Evolutionary conservation across 1,140 invertebrate species (phyloP).

Genomic region (Drosophila mauritiana): DNA sequence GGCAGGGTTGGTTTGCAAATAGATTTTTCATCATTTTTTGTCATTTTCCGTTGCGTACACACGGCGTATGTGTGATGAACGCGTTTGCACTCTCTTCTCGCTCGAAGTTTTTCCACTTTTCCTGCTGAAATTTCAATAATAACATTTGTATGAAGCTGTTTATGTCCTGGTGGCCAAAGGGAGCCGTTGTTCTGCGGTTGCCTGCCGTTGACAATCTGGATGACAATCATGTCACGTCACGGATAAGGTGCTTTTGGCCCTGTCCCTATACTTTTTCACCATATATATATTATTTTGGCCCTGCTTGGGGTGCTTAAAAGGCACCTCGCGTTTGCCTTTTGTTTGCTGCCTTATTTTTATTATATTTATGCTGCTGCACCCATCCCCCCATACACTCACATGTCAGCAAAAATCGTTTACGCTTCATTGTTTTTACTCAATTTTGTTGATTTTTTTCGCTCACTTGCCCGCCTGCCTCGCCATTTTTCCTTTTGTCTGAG

Average conservation of each 20-base stretch:
- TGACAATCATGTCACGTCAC: conserved; percentile 78
- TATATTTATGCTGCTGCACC: conserved; percentile 55
- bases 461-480: conserved; percentile 23
- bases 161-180: conserved; percentile 49
- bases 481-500: conserved; percentile 34
- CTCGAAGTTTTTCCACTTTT: conserved; percentile 3
- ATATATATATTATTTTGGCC: conserved; percentile 51
- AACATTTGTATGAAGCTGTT: conserved; percentile 82
- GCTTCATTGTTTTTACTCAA: conserved; percentile 82
- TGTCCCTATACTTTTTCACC: conserved; percentile 11
- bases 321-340: conserved; percentile 76
- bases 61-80: conserved; percentile 69
- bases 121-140: conserved; percentile 74
- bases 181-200: conserved; percentile 45
- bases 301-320: conserved; percentile 60
- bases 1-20: conserved; percentile 44
- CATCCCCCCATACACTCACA: conserved; percentile 33
- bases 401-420: conserved; percentile 82
- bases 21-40: conserved; percentile 79
- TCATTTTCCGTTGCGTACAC: conserved; percentile 47
- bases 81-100: conserved; percentile 29
- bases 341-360: conserved; percentile 74
- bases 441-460: conserved; percentile 65
- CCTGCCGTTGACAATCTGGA: conserved; percentile 73
- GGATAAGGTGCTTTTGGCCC: conserved; percentile 33